Percentiles rank a stretch among this genome's conserved stretches.
Evolutionary conservation across 2,888 invertebrate genomes (phyloP).

Genomic region (Augochlorella aurata): DNA sequence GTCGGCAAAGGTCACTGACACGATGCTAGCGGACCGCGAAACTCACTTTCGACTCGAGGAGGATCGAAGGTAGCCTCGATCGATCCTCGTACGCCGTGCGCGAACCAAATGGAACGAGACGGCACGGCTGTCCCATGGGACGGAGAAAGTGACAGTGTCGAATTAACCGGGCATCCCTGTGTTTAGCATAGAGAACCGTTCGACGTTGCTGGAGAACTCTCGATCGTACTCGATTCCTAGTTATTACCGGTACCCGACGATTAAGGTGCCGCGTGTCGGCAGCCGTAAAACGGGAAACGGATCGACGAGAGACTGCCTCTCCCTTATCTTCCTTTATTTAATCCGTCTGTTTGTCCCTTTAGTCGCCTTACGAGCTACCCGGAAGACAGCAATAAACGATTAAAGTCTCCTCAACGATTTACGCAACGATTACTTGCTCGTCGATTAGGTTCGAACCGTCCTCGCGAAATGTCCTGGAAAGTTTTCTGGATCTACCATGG

Average conservation of each 20-base stretch:
- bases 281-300: constrained; percentile 30
- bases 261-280: constrained; percentile 33
- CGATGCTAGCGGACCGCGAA: constrained; percentile 32
- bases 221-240: constrained; percentile 33
- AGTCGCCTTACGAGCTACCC: neutral
- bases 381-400: neutral
- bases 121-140: constrained; percentile 26
- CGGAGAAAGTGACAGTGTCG: constrained; percentile 60
- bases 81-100: neutral
- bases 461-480: no score
- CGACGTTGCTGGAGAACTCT: constrained; percentile 17
- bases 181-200: constrained; percentile 46
- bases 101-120: constrained; percentile 13
- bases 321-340: constrained; percentile 21
- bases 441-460: no score
- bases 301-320: constrained; percentile 28
- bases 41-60: constrained; percentile 60
- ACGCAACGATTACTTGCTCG: no score
- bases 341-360: constrained; percentile 22
- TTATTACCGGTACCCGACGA: constrained; percentile 40
- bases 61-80: constrained; percentile 28
- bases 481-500: neutral
- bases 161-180: constrained; percentile 29
- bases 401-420: no score
- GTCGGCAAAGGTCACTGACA: constrained; percentile 51